Evolutionary conservation across 1,140 invertebrate species (phyloP).

Genomic region (Bombyx mandarina): DNA sequence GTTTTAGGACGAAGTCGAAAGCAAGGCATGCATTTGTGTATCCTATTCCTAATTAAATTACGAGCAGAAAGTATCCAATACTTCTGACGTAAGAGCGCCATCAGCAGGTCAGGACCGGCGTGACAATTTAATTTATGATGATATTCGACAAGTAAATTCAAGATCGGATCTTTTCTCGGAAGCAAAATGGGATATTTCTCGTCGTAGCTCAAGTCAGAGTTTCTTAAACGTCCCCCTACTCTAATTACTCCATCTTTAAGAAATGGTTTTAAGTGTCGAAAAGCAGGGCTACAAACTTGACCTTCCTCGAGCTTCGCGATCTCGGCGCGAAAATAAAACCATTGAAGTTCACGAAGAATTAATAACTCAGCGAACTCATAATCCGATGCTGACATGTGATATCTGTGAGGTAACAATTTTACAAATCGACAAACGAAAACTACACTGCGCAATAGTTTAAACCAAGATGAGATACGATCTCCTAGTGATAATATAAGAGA

Average conservation of each 20-base stretch:
- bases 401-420: too few species aligned
- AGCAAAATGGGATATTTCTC: constrained; percentile 4
- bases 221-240: not conserved
- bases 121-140: constrained; percentile 13
- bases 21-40: constrained; percentile 16
- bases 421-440: too few species aligned
- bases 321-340: too few species aligned
- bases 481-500: too few species aligned
- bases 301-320: too few species aligned
- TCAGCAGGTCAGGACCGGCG: constrained; percentile 12
- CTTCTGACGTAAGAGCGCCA: constrained; percentile 16
- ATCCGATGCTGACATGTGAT: too few species aligned
- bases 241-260: not conserved
- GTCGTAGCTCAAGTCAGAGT: constrained; percentile 4
- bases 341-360: too few species aligned
- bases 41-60: constrained; percentile 8
- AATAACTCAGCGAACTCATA: too few species aligned
- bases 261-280: too few species aligned
- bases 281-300: too few species aligned
- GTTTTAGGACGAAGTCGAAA: constrained; percentile 12
- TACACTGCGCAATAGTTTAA: too few species aligned
- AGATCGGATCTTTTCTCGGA: constrained; percentile 7
- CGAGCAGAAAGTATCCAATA: constrained; percentile 21
- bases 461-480: too few species aligned
- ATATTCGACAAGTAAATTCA: constrained; percentile 12